phyloP scores from a whole-genome alignment of 2,888 invertebrate species.

The Tuberolachnus salignus region DNA sequence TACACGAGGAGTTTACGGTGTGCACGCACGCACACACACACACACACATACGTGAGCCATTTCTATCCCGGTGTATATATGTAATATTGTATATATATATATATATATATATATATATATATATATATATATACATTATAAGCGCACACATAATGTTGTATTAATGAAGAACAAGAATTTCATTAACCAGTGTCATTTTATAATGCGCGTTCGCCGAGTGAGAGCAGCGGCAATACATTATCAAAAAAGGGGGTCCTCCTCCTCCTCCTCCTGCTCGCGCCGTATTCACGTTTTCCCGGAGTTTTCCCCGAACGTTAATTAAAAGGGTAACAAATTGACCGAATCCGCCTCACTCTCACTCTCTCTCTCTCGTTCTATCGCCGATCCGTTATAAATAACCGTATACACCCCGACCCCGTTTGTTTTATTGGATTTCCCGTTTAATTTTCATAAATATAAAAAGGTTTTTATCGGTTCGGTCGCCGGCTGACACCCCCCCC shows the following conservation, averaged over 20 bases:
- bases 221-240: constrained; percentile 47
- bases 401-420: neutral
- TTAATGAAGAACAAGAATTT: constrained; percentile 57
- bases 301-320: constrained; percentile 52
- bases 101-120: too few relatives aligned
- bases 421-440: constrained; percentile 44
- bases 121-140: too few relatives aligned
- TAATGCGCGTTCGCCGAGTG: constrained; percentile 33
- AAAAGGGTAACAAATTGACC: constrained; percentile 56
- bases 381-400: constrained; percentile 54
- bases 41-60: neutral
- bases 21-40: neutral
- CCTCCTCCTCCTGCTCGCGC: too few relatives aligned
- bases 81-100: neutral
- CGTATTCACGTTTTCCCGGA: constrained; percentile 50
- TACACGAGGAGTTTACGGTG: too few relatives aligned
- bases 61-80: constrained; percentile 13
- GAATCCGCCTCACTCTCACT: constrained; percentile 8
- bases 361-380: neutral
- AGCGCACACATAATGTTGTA: constrained; percentile 46
- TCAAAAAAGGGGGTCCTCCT: constrained; percentile 56
- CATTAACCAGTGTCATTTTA: constrained; percentile 57
- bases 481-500: too few relatives aligned
- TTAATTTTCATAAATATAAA: constrained; percentile 33
- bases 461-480: neutral